These are phyloP conservation scores for Erpornis zantholeuca DNA, from an alignment of 2,113 vertebrate genomes.

Conservation along the genomic window DNA sequence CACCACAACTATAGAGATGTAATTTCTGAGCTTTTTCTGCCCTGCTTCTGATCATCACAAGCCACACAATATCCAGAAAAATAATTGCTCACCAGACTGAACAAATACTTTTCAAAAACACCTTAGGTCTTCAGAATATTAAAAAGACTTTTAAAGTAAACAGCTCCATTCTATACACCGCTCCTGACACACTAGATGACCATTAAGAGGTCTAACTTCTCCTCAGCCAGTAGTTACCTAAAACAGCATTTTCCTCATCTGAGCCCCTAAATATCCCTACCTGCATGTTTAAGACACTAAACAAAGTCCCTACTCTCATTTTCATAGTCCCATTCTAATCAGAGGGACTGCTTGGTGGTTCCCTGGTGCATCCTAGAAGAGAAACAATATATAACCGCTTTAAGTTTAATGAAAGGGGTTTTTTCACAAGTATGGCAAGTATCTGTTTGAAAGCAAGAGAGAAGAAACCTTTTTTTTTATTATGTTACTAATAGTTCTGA, in stretches of 20 bases:
- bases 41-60: background rate
- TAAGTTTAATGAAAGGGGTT: background rate
- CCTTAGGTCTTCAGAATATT: background rate
- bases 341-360: background rate
- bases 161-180: background rate
- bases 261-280: background rate
- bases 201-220: background rate
- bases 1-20: background rate
- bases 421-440: background rate
- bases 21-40: background rate
- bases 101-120: background rate
- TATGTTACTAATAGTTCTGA: background rate
- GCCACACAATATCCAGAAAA: background rate
- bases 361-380: background rate
- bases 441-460: background rate
- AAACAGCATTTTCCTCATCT: background rate
- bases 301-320: slow-evolving; percentile 9
- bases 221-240: slow-evolving; percentile 20
- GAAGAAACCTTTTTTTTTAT: background rate
- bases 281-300: background rate
- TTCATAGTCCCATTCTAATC: slow-evolving; percentile 14
- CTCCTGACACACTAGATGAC: background rate
- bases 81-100: background rate
- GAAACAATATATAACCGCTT: background rate
- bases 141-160: background rate